Evolutionary conservation across 2,113 vertebrate species (phyloP).

Genomic region (Meriones unguiculatus): DNA sequence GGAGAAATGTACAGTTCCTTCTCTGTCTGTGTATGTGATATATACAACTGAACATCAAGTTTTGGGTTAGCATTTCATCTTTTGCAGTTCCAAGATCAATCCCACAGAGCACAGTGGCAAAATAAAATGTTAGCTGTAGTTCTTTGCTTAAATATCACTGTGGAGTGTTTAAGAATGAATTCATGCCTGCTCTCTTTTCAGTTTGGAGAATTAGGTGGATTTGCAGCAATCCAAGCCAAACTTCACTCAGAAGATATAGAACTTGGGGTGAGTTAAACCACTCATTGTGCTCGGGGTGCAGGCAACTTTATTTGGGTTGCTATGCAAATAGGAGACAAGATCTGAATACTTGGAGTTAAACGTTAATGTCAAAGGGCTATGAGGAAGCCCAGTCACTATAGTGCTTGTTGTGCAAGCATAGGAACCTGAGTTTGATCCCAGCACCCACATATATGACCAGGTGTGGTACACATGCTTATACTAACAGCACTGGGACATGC

Average conservation of each 20-base stretch:
- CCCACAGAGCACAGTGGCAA: neutral
- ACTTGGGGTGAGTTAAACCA: slow-evolving; percentile 92
- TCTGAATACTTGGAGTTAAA: neutral
- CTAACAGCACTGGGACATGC: neutral
- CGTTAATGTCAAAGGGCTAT: neutral
- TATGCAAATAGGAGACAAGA: neutral
- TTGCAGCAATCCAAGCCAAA: slow-evolving; percentile 97
- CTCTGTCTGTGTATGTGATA: neutral
- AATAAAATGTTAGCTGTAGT: neutral
- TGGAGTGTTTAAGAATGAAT: slow-evolving; percentile 30
- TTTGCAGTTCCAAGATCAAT: neutral
- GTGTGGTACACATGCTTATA: neutral
- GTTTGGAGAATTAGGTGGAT: slow-evolving; percentile 98
- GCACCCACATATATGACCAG: neutral
- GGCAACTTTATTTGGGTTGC: neutral
- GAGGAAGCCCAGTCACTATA: neutral
- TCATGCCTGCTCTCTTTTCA: slow-evolving; percentile 79
- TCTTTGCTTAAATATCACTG: slow-evolving; percentile 20
- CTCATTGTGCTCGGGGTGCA: neutral
- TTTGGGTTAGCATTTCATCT: neutral
- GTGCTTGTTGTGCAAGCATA: neutral
- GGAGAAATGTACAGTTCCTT: neutral
- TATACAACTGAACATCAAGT: neutral
- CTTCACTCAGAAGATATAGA: slow-evolving; percentile 96
- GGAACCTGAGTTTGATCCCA: neutral